phyloP scores from a whole-genome alignment of 2,113 vertebrate genomes.

The Parotia lawesii region DNA sequence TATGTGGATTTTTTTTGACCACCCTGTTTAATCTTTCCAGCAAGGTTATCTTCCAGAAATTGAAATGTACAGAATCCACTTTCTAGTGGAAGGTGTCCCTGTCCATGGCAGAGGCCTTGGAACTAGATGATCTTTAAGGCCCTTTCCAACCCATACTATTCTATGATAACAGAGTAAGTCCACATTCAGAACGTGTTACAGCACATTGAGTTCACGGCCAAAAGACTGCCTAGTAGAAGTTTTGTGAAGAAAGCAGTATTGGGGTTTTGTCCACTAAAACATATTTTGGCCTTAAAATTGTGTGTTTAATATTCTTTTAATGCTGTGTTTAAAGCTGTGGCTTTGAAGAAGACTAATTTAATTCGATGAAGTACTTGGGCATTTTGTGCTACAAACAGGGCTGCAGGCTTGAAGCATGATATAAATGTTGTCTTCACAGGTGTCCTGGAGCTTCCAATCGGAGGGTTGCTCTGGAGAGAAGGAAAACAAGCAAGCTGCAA shows the following conservation, averaged over 20 bases:
- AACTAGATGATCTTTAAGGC: background rate
- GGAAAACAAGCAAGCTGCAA: constrained; percentile 68
- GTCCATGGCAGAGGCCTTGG: background rate
- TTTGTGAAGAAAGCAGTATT: background rate
- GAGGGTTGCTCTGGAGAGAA: constrained; percentile 79
- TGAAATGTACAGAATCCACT: background rate
- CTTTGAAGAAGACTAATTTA: background rate
- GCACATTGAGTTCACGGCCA: background rate
- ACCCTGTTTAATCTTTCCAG: background rate
- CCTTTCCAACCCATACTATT: background rate
- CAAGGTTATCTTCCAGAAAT: background rate
- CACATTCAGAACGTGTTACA: background rate
- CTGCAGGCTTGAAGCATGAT: background rate
- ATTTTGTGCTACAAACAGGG: background rate
- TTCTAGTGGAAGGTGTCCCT: background rate
- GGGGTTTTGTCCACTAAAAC: background rate
- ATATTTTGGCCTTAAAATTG: background rate
- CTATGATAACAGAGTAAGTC: background rate
- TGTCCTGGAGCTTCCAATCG: constrained; percentile 89
- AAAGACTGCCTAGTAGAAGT: background rate
- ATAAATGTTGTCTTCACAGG: constrained; percentile 64
- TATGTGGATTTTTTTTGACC: background rate
- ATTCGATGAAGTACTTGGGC: background rate
- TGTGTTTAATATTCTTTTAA: background rate
- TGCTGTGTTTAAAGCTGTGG: background rate